Evolutionary conservation across 1,140 invertebrate species (phyloP), one percentile per base, ranked within the genome.

Genomic region (Oncopodura yosiiana): DNA sequence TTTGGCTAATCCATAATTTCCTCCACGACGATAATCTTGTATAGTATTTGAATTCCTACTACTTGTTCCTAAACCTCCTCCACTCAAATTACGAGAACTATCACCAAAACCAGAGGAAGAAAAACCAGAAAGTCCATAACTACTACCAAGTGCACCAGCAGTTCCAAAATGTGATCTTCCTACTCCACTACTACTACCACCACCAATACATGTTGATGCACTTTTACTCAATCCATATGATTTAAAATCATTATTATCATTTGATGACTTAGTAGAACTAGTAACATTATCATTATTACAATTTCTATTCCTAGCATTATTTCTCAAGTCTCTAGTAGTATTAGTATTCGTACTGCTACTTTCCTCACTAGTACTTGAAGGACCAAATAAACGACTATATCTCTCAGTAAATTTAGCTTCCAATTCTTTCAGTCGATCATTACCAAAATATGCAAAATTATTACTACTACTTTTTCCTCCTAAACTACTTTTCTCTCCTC

Each of bases 391-490:
- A n/a, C 61, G 24, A 38, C 54, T 54, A 26, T 63, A 63, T 32
- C 61, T 43, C 27, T 63, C 61, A 8, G 55, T 38, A 45, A 63
- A 58, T 46, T 63, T 63, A 34, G 58, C 52, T 45, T 63, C 62
- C 48, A 63, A 32, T 26, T 63, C 62, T 41, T 61, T 63, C 24
- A 63, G 58, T 30, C 62, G 26, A 26, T 63, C 62, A 34, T 63
- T 63, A 19, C 62, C 62, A 58, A 63, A 63, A 46, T 63, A 63
- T 11, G 51, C 50, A 32, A 55, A 58, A 41, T 58, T 58, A 39
- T 23, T 30, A 34, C 39, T 36, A 19, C 3, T 5, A 29, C 14
- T 32, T 8, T 23, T 32, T 36, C 14, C 3, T n/a, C n/a, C n/a
- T n/a, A n/a, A n/a, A 23, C 21, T 29, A 23, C 9, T 19, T 23